Percentiles rank a stretch among this genome's conserved stretches.
These are phyloP conservation scores for Pseudomyrmex gracilis DNA, from an alignment of 1,140 invertebrate species.

Conservation along the genomic window DNA sequence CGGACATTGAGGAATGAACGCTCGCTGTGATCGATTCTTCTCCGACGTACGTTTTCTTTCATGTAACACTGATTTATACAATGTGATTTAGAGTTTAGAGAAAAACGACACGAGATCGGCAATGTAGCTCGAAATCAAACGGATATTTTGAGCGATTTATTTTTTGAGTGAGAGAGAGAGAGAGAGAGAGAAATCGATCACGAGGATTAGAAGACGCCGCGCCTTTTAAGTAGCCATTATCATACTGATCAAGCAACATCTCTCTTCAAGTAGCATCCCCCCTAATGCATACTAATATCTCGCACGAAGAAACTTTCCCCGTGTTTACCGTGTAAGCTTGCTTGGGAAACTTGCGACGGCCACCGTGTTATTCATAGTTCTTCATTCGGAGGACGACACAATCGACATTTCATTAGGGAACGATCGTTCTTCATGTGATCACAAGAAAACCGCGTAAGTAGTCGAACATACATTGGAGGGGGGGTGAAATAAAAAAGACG, in stretches of 20 bases:
- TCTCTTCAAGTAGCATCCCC: background rate
- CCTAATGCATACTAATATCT: background rate
- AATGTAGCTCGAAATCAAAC: too few species aligned
- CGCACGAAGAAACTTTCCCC: background rate
- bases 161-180: background rate
- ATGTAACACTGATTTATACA: background rate
- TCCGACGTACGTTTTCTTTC: background rate
- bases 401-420: too few species aligned
- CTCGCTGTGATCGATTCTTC: background rate
- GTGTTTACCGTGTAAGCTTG: background rate
- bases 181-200: background rate
- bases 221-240: background rate
- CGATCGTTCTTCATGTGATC: too few species aligned
- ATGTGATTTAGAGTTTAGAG: background rate
- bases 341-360: too few species aligned
- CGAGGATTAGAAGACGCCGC: background rate
- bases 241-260: background rate
- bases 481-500: too few species aligned
- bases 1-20: background rate
- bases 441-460: too few species aligned
- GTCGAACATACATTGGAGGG: too few species aligned
- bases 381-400: too few species aligned
- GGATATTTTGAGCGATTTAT: background rate
- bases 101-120: background rate
- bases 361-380: too few species aligned